A percentile compares a stretch with the other conserved stretches of the same genome.
Evolutionary conservation across 2,888 invertebrate species (phyloP).

Genomic region (Cephus rjabovi): DNA sequence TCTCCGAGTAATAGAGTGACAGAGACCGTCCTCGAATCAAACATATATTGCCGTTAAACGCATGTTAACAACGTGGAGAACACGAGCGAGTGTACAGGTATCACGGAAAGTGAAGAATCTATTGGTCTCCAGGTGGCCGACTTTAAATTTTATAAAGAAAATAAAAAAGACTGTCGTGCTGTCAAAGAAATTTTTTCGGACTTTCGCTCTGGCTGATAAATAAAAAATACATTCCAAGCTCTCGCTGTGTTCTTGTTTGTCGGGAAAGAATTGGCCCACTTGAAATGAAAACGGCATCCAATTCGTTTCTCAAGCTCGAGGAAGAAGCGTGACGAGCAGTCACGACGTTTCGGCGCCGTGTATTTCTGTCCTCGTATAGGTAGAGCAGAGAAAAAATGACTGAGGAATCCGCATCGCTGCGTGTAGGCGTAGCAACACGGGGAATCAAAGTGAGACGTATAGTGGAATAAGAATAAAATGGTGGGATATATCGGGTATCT

Average conservation of each 20-base stretch:
- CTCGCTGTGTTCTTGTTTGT: not conserved
- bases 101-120: not conserved
- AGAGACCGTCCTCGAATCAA: not conserved
- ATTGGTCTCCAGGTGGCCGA: not conserved
- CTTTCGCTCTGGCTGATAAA: not conserved
- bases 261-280: not conserved
- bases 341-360: conserved; percentile 1
- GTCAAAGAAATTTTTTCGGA: not conserved
- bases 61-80: not conserved
- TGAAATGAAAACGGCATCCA: not conserved
- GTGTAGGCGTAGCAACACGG: not conserved
- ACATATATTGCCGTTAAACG: not conserved
- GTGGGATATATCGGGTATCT: not conserved
- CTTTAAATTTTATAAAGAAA: not conserved
- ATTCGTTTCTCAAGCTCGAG: not conserved
- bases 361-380: conserved; percentile 8
- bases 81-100: not conserved
- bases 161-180: not conserved
- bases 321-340: not conserved
- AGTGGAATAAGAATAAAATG: not conserved
- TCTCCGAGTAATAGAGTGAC: not conserved
- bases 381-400: conserved; percentile 11
- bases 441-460: not conserved
- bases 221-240: not conserved
- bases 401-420: not conserved